Conservation (phyloP, 1,140 invertebrate species). For the Solen grandis region DNA sequence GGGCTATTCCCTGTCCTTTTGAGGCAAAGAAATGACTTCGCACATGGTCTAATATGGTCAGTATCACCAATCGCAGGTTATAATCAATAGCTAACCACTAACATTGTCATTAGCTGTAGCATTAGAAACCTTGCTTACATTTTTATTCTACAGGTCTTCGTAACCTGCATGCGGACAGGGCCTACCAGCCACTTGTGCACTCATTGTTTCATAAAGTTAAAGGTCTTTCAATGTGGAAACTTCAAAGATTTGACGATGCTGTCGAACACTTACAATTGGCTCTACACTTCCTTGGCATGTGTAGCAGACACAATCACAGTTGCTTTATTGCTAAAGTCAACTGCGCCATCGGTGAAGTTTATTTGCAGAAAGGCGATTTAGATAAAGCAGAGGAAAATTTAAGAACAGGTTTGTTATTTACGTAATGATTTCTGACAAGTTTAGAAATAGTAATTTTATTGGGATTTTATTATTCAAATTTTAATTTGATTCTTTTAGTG, state of each 20-base stretch:
- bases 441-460: no score
- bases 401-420: no score
- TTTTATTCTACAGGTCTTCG: slow-evolving; percentile 7
- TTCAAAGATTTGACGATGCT: not conserved
- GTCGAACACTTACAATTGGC: slow-evolving; percentile 16
- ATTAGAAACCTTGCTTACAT: no score
- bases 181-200: slow-evolving; percentile 23
- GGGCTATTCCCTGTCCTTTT: no score
- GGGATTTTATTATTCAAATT: no score
- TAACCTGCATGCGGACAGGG: not conserved
- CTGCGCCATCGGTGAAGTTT: slow-evolving; percentile 11
- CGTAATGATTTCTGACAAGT: no score
- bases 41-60: no score
- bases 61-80: no score
- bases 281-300: slow-evolving; percentile 10
- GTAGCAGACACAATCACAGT: not conserved
- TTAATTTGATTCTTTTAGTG: no score
- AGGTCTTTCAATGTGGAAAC: slow-evolving; percentile 24
- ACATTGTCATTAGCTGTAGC: no score
- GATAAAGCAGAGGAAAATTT: slow-evolving; percentile 15
- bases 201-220: slow-evolving; percentile 51
- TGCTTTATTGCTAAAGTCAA: slow-evolving; percentile 7
- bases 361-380: slow-evolving; percentile 4
- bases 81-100: no score
- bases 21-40: no score